phyloP scores from a whole-genome alignment of 2,113 vertebrate species.

The Micronisus gabar region DNA sequence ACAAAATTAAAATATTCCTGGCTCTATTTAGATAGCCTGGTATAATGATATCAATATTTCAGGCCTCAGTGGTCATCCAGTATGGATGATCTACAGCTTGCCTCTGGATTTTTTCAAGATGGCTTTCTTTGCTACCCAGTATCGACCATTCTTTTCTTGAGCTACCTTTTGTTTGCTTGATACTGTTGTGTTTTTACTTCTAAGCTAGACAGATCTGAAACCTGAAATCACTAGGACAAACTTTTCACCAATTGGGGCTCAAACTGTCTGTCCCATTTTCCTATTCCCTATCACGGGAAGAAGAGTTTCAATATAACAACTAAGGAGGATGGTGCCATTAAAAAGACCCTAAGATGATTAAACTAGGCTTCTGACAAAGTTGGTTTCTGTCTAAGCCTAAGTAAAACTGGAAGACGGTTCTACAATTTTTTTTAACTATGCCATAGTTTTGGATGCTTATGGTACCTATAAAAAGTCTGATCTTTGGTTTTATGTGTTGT shows the following conservation, averaged over 20 bases:
- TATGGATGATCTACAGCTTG: neutral
- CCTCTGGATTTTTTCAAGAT: neutral
- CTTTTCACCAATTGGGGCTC: neutral
- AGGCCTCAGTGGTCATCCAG: neutral
- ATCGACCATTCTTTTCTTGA: neutral
- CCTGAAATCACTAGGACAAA: neutral
- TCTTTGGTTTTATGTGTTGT: neutral
- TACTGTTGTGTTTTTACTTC: neutral
- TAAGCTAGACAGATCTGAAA: neutral
- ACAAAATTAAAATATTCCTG: neutral
- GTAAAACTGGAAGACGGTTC: neutral
- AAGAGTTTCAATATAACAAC: neutral
- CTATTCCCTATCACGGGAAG: neutral
- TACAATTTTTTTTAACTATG: neutral
- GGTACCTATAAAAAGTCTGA: neutral
- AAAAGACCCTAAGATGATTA: neutral
- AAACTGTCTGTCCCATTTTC: neutral
- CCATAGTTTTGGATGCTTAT: neutral
- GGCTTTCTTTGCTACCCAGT: neutral
- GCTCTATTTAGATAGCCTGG: neutral
- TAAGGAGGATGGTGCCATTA: neutral
- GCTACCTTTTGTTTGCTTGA: neutral
- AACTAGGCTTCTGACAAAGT: neutral
- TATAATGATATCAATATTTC: neutral
- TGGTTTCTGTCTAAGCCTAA: neutral